Evolutionary conservation across 2,888 invertebrate genomes (phyloP), one percentile per base, ranked within the genome.

Genomic region (Philaethria dido): DNA sequence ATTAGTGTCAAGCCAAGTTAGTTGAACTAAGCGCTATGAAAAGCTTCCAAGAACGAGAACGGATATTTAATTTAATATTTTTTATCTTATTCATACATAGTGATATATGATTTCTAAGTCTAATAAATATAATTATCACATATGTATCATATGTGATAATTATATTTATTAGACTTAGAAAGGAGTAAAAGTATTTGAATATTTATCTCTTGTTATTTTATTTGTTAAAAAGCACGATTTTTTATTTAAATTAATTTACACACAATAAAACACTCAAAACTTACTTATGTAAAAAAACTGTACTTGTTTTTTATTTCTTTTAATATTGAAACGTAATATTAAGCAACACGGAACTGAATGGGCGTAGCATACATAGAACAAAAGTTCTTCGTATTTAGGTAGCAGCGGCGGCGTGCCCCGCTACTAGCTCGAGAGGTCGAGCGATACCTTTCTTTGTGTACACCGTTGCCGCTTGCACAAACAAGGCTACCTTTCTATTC

Each of bases 401-500:
- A 64, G 9, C 55, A 20, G 13, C 36, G n/a, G 42, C 22, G n/a
- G n/a, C n/a, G n/a, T n/a, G 64, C 13, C 13, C 8, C 39, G 25
- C 44, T 39, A 63, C 68, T 39, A 59, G 61, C 61, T 64, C 57
- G 47, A 66, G 60, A 54, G 59, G 63, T 63, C 67, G 59, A 60
- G 60, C 67, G 67, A 71, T 68, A 72, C 74, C 72, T 78, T 78
- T 77, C 77, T 77, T 76, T 77, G 74, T 77, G 71, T 66, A 68
- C 62, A 70, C 71, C 62, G 62, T 62, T 62, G 69, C 62, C 71
- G 68, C 71, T 71, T 73, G 71, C 70, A 72, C 66, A 66, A 69
- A 64, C 77, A 75, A 78, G 75, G 77, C 76, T 76, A 71, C 75
- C 76, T 75, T 75, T 77, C 78, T 76, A 74, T 74, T 77, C 67